Evolutionary conservation across 1,140 invertebrate species (phyloP), one percentile per base, ranked within the genome.

Genomic region (Colletes gigas): DNA sequence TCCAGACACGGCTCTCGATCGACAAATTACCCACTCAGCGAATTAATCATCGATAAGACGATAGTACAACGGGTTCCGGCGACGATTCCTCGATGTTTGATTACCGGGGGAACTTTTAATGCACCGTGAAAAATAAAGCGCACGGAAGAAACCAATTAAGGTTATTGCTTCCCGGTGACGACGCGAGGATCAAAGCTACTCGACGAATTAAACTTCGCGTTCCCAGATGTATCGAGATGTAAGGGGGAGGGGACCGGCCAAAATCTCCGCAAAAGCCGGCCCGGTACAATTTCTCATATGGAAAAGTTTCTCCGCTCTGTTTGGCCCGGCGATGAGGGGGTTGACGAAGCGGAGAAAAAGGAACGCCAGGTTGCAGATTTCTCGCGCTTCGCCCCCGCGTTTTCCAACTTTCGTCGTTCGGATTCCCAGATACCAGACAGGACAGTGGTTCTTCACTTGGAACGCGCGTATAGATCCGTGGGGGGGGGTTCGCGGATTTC

Each of bases 231-330:
- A 68, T 74, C 44, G 17, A 30, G 54, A 21, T 30, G 14, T 6
- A 19, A n/a, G 17, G 15, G n/a, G 17, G 41, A n/a, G 2, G 3
- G 9, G 30, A 50, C 15, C 19, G 55, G 47, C 59, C 17, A 44
- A 82, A 82, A 78, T 54, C 77, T 82, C 39, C 19, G 50, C n/a
- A n/a, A 63, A 74, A 67, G 62, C 68, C 54, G 66, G 54, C 54
- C 62, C 60, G 63, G 82, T 57, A 80, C 77, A 84, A 83, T 83
- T 67, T 76, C 59, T 77, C 78, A 75, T 83, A 85, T 85, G 76
- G 77, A 84, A 83, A 85, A 85, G 84, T 85, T 85, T 59, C 62
- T 67, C 47, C 50, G 50, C 47, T 57, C 63, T 54, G 82, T 83
- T 71, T 50, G 69, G 50, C 44, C 9, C 10, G n/a, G 19, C 21